Base-by-base conservation (phyloP, 1,140 invertebrate species). In the Augochlora pura region DNA sequence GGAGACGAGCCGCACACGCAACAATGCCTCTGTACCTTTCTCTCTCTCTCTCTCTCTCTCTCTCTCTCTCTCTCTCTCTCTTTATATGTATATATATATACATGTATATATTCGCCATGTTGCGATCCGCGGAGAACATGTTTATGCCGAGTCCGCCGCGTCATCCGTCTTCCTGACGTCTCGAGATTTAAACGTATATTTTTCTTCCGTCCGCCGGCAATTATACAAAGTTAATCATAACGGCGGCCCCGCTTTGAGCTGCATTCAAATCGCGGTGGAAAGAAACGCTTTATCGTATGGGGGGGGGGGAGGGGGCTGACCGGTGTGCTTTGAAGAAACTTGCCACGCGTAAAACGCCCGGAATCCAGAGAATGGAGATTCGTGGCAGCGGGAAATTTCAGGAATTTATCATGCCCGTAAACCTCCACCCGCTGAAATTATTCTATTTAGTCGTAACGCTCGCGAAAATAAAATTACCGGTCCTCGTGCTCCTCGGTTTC, bases 191-290 rank as follows among this genome's bases (percentile, higher is more conserved):
- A 9, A 65, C 27, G 46, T 65, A 25, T 65, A 65, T 69, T 69
- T 60, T 77, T 69, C 66, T 77, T 49, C 42, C 62, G 2, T 0
- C 62, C 10, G 46, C 64, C 7, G 65, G 64, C 66, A 77, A 77
- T 77, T 77, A 77, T 60, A 62, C 57, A 62, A 38, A 60, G 54
- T 60, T 77, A 69, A 77, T 77, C 66, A 59, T 32, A 66, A 66
- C 66, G 39, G 38, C 27, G 60, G 16, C 7, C 23, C 27, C 16
- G 25, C 21, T 57, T 42, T 39, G 63, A 49, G 39, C 14, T 3
- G 2, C 2, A 39, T 59, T 75, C 16, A 57, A 67, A 52, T 16
- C 0, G 62, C 4, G 16, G 42, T 4, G 12, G 32, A 38, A 46
- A 63, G 10, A 39, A 73, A 67, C n/a, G 72, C n/a, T 74, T 74